A percentile compares a stretch with the other conserved stretches of the same genome.
Conservation (phyloP, 1,140 invertebrate genomes). For the Vanessa atalanta region DNA sequence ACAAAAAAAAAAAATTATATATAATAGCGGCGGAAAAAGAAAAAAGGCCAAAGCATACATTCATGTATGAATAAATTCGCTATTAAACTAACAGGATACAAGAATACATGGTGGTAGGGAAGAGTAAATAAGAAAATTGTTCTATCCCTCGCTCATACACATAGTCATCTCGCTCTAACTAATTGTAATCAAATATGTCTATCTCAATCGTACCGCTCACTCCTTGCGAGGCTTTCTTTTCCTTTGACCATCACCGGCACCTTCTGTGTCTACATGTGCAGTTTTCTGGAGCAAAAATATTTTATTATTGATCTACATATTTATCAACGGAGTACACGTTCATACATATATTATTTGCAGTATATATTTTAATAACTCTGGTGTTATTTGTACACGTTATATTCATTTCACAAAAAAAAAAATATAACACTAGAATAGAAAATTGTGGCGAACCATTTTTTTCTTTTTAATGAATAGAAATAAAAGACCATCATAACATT, state of each 20-base stretch:
- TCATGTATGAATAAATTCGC: background rate
- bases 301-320: background rate
- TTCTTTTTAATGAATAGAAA: too few species aligned
- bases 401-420: too few species aligned
- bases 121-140: constrained; percentile 18
- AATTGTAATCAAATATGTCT: constrained; percentile 11
- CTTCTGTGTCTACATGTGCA: constrained; percentile 58
- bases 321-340: too few species aligned
- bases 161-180: constrained; percentile 30
- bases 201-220: constrained; percentile 41
- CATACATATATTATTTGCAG: too few species aligned
- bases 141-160: constrained; percentile 5
- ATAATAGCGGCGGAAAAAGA: background rate
- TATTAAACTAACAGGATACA: background rate
- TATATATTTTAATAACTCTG: too few species aligned
- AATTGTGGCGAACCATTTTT: too few species aligned
- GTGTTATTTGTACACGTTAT: too few species aligned
- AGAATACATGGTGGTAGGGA: background rate
- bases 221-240: constrained; percentile 82
- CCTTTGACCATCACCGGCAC: constrained; percentile 75
- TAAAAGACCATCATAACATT: too few species aligned
- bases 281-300: constrained; percentile 43
- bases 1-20: too few species aligned
- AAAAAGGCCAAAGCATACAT: background rate
- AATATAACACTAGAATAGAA: too few species aligned